Conservation (phyloP, 2,888 invertebrate species). For the Watsonalla binaria region DNA sequence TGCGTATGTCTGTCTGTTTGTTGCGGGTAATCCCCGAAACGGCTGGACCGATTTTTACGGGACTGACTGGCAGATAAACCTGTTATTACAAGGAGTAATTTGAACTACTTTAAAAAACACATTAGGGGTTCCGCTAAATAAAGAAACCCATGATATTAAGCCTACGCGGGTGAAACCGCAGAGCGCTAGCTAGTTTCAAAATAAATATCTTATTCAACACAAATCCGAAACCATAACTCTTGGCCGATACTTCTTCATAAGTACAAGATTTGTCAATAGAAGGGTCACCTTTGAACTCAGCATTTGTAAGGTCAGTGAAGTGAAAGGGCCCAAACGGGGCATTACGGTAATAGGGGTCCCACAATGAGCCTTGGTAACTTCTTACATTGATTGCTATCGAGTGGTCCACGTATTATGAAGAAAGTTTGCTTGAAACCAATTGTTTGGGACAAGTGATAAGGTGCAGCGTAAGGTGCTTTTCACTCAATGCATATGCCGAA, state of each 20-base stretch:
- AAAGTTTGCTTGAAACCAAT: conserved; percentile 23
- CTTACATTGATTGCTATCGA: conserved; percentile 36
- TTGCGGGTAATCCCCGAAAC: no score
- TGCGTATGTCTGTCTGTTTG: no score
- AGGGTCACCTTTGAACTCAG: conserved; percentile 3
- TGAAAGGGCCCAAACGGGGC: conserved; percentile 7
- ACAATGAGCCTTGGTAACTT: conserved; percentile 15
- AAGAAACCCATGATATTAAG: no score
- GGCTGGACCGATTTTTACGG: no score
- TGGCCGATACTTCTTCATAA: neutral
- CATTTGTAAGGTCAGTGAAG: conserved; percentile 6
- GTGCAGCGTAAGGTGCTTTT: no score
- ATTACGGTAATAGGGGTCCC: conserved; percentile 29
- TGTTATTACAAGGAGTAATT: no score
- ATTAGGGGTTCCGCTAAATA: no score
- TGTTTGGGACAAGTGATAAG: conserved; percentile 7
- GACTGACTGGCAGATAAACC: no score
- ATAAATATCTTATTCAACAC: neutral
- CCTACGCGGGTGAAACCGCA: no score
- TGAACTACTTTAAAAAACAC: no score
- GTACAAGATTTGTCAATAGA: neutral
- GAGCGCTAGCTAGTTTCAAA: neutral
- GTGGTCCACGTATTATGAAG: conserved; percentile 36
- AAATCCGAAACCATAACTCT: neutral
- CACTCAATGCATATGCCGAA: no score